These are phyloP conservation scores for Climacteris rufus DNA, from an alignment of 2,113 vertebrate species.

Conservation along the genomic window DNA sequence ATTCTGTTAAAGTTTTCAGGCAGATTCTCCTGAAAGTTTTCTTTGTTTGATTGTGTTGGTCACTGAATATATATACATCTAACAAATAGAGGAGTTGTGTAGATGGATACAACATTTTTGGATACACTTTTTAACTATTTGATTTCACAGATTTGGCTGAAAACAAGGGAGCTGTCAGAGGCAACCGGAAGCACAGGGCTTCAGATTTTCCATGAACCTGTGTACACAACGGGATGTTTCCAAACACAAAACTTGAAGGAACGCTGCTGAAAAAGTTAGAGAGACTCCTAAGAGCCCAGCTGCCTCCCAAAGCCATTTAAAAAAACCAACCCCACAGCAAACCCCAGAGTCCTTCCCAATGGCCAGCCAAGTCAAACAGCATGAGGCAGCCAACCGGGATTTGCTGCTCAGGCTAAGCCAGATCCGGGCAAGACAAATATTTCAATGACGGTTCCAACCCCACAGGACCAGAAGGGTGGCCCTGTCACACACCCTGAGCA, in stretches of 20 bases:
- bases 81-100: neutral
- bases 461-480: neutral
- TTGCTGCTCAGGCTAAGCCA: neutral
- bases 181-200: neutral
- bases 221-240: accelerated
- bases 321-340: neutral
- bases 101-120: neutral
- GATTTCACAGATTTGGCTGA: neutral
- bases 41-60: neutral
- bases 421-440: neutral
- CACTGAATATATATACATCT: neutral
- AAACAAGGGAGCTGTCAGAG: neutral
- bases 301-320: neutral
- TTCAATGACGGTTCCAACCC: neutral
- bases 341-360: neutral
- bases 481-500: neutral
- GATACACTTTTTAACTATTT: neutral
- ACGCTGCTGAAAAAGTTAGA: neutral
- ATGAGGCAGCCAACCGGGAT: neutral
- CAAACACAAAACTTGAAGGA: neutral
- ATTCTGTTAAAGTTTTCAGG: neutral
- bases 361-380: neutral
- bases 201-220: neutral
- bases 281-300: neutral
- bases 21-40: neutral